phyloP scores from a whole-genome alignment of 2,797 vertebrate genomes.

The Paedocypris micromegethes region DNA sequence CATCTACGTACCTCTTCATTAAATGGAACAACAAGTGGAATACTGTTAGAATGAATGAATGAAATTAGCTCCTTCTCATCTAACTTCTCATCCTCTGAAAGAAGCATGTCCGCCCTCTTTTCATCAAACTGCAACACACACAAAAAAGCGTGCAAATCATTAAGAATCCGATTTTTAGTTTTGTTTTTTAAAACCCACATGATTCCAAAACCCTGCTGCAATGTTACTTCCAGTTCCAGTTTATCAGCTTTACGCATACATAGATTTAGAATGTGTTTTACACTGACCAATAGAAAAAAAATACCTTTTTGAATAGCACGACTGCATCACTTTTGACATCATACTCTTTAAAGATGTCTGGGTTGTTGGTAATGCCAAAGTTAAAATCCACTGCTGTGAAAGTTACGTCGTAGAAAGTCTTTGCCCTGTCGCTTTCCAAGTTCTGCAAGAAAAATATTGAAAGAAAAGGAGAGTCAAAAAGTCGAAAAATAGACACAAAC shows the following conservation, averaged over 20 bases:
- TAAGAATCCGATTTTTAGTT: no score
- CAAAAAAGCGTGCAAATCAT: background rate
- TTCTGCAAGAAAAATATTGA: constrained; percentile 57
- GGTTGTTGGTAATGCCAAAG: constrained; percentile 69
- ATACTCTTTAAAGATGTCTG: constrained; percentile 74
- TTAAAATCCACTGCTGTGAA: constrained; percentile 60
- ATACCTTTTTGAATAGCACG: constrained; percentile 86
- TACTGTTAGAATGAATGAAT: constrained; percentile 76
- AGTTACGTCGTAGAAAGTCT: constrained; percentile 64
- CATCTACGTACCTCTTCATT: constrained; percentile 64
- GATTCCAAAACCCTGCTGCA: no score
- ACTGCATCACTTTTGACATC: constrained; percentile 65
- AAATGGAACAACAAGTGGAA: constrained; percentile 79
- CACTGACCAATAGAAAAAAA: no score
- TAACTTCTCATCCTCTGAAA: constrained; percentile 64
- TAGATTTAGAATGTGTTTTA: no score
- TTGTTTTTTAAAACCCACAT: no score
- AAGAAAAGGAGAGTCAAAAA: no score
- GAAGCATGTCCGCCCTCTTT: constrained; percentile 67
- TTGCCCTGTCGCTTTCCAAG: constrained; percentile 60
- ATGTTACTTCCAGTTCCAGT: no score
- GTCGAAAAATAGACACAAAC: no score
- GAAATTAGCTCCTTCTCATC: constrained; percentile 58
- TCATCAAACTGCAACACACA: constrained; percentile 77
- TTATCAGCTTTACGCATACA: no score